These are phyloP conservation scores for Keiferia lycopersicella DNA, from an alignment of 2,888 invertebrate genomes.

Conservation along the genomic window DNA sequence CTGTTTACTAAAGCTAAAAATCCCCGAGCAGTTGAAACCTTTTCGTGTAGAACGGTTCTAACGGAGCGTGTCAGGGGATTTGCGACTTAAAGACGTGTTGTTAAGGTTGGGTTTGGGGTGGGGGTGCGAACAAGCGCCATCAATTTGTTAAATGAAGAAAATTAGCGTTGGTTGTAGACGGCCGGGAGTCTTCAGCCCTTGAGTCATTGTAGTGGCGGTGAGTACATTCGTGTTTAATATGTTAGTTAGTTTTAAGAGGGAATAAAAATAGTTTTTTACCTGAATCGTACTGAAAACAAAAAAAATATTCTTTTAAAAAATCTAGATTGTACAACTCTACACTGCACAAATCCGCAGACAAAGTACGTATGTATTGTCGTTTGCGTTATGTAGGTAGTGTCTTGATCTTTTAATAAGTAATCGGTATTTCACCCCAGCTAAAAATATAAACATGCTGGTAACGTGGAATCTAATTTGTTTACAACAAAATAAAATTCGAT, in stretches of 20 bases:
- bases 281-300: too few species aligned
- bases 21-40: slow-evolving; percentile 63
- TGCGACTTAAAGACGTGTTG: slow-evolving; percentile 46
- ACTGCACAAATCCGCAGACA: too few species aligned
- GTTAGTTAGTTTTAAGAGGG: slow-evolving; percentile 14
- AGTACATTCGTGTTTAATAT: slow-evolving; percentile 14
- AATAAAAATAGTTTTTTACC: slow-evolving; percentile 9
- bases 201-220: slow-evolving; percentile 16
- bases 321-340: too few species aligned
- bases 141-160: slow-evolving; percentile 79
- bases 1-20: slow-evolving; percentile 66
- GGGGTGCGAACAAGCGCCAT: slow-evolving; percentile 57
- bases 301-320: too few species aligned
- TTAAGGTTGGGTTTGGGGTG: slow-evolving; percentile 49
- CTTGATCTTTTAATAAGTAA: too few species aligned
- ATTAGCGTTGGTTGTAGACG: slow-evolving; percentile 26
- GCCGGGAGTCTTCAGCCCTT: neutral
- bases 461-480: too few species aligned
- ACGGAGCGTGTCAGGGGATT: slow-evolving; percentile 41
- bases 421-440: too few species aligned
- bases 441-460: too few species aligned
- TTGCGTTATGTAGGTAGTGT: too few species aligned
- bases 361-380: too few species aligned
- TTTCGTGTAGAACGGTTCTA: slow-evolving; percentile 49
- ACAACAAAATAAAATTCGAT: too few species aligned